phyloP scores from a whole-genome alignment of 1,140 invertebrate genomes.

The Monomorium pharaonis region DNA sequence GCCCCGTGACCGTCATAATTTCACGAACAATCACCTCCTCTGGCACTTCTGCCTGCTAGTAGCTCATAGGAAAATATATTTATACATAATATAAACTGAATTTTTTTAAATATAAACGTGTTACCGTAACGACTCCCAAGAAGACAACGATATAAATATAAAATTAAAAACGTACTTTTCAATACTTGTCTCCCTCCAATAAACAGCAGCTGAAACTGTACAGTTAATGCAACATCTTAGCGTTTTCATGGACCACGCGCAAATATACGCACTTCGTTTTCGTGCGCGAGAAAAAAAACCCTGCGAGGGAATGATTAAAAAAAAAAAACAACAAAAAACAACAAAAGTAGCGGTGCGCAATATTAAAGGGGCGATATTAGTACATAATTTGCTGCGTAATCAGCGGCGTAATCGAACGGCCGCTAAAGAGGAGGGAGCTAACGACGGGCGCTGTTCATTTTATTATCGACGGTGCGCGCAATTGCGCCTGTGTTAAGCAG shows the following conservation, averaged over 20 bases:
- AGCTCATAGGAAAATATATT: not conserved
- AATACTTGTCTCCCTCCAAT: not conserved
- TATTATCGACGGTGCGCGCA: constrained; percentile 6
- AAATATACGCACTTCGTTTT: too few species aligned
- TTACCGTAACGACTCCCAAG: not conserved
- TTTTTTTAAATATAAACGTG: not conserved
- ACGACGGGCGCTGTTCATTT: constrained; percentile 5
- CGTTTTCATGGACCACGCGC: not conserved
- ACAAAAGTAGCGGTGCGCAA: not conserved
- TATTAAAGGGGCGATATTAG: constrained; percentile 4
- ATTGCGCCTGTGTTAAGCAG: not conserved
- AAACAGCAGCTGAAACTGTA: not conserved
- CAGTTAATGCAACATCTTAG: not conserved
- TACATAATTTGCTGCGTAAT: constrained; percentile 3
- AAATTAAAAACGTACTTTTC: not conserved
- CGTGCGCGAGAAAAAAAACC: not conserved
- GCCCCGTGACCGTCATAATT: not conserved
- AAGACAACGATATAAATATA: not conserved
- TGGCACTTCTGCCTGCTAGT: not conserved
- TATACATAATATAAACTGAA: not conserved
- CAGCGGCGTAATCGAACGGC: not conserved
- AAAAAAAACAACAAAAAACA: too few species aligned
- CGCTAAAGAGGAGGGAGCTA: not conserved
- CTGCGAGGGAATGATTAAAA: not conserved
- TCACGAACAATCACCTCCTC: not conserved